phyloP scores from a whole-genome alignment of 2,888 invertebrate genomes.

The Standfussiana lucernea region DNA sequence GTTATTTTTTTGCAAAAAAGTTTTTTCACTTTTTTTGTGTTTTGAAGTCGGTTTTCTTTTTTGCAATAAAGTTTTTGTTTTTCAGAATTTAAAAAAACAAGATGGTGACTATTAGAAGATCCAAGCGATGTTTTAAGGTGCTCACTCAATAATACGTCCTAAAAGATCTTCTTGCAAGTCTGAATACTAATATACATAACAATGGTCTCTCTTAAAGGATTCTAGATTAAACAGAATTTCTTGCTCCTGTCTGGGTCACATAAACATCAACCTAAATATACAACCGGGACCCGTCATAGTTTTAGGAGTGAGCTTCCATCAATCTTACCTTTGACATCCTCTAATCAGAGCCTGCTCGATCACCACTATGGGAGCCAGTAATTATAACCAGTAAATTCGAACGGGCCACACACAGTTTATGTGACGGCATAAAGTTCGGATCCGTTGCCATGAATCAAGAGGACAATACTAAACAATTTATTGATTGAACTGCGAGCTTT shows the following conservation, averaged over 20 bases:
- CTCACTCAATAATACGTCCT: no score
- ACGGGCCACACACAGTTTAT: slow-evolving; percentile 77
- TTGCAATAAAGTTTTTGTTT: no score
- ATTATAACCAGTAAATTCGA: slow-evolving; percentile 62
- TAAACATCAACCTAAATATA: neutral
- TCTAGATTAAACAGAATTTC: neutral
- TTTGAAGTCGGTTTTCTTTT: no score
- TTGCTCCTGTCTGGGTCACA: neutral
- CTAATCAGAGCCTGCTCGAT: slow-evolving; percentile 36
- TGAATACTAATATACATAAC: neutral
- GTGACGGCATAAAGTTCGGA: slow-evolving; percentile 66
- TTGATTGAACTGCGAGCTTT: slow-evolving; percentile 79
- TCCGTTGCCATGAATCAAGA: slow-evolving; percentile 76
- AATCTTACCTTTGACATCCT: slow-evolving; percentile 17
- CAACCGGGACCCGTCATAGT: neutral
- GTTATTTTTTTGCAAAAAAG: no score
- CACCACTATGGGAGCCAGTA: slow-evolving; percentile 45
- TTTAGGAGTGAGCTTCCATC: neutral
- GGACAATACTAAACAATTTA: slow-evolving; percentile 83
- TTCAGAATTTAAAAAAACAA: no score
- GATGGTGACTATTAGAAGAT: neutral
- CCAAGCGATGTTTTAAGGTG: no score
- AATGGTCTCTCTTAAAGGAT: neutral
- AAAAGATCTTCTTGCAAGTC: neutral
- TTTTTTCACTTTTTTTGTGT: no score